phyloP scores from a whole-genome alignment of 2,888 invertebrate species.

The Mythimna impura region DNA sequence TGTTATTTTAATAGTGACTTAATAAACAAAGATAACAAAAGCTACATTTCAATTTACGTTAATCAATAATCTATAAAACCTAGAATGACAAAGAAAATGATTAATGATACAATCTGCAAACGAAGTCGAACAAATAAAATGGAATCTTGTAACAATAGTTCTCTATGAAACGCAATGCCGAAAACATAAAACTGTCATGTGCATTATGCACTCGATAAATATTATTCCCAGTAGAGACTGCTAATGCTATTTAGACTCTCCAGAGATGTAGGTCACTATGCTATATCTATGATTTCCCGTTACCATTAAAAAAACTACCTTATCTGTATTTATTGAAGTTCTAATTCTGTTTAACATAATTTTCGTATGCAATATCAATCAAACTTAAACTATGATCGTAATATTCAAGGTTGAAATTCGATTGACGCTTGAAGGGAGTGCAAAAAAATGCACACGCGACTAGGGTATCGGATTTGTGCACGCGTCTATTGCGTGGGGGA shows the following conservation, averaged over 20 bases:
- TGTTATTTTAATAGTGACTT: not conserved
- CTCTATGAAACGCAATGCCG: slow-evolving; percentile 82
- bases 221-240: slow-evolving; percentile 85
- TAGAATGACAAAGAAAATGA: slow-evolving; percentile 49
- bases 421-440: not conserved
- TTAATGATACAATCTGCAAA: slow-evolving; percentile 61
- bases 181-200: slow-evolving; percentile 89
- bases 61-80: slow-evolving; percentile 38
- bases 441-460: slow-evolving; percentile 52
- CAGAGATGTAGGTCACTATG: slow-evolving; percentile 89
- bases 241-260: slow-evolving; percentile 86
- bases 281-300: slow-evolving; percentile 74
- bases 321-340: slow-evolving; percentile 68
- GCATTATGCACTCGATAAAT: slow-evolving; percentile 90
- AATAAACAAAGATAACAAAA: slow-evolving; percentile 3
- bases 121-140: slow-evolving; percentile 72
- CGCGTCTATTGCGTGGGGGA: slow-evolving; percentile 80
- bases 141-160: slow-evolving; percentile 74
- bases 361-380: slow-evolving; percentile 22
- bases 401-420: slow-evolving; percentile 44
- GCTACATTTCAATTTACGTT: slow-evolving; percentile 19
- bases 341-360: slow-evolving; percentile 63
- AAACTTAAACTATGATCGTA: slow-evolving; percentile 46
- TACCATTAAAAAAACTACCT: slow-evolving; percentile 68
- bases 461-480: slow-evolving; percentile 73